Evolutionary conservation across 2,888 invertebrate species (phyloP).

Genomic region (Mesochorus sp.): DNA sequence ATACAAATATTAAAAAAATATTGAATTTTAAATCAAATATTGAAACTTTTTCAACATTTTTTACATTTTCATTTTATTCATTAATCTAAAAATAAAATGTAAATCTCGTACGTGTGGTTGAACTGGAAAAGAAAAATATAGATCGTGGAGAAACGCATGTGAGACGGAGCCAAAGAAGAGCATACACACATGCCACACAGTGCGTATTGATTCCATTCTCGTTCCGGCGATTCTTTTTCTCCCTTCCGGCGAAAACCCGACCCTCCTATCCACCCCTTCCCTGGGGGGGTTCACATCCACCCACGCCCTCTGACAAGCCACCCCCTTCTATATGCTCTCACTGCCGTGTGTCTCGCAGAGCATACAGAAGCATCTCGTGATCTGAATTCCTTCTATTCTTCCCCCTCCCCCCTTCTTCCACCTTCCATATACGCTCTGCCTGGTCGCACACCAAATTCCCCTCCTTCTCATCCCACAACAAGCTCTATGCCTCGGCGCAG

Average conservation of each 20-base stretch:
- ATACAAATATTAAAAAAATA: too few relatives aligned
- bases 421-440: slow-evolving; percentile 52
- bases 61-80: too few relatives aligned
- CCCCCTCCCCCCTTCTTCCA: slow-evolving; percentile 64
- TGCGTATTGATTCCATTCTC: slow-evolving; percentile 80
- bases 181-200: slow-evolving; percentile 78
- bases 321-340: slow-evolving; percentile 50
- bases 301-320: slow-evolving; percentile 59
- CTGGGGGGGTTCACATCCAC: slow-evolving; percentile 52
- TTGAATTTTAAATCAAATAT: too few relatives aligned
- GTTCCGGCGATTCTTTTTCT: slow-evolving; percentile 72
- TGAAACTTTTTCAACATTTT: background rate
- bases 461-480: slow-evolving; percentile 44
- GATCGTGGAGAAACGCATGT: slow-evolving; percentile 71
- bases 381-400: slow-evolving; percentile 80
- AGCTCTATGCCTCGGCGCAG: slow-evolving; percentile 48
- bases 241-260: slow-evolving; percentile 61
- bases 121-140: slow-evolving; percentile 38
- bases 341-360: slow-evolving; percentile 55
- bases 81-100: background rate
- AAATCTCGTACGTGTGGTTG: background rate
- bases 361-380: slow-evolving; percentile 74
- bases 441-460: slow-evolving; percentile 47
- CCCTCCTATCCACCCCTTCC: slow-evolving; percentile 2
- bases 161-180: slow-evolving; percentile 70